Evolutionary conservation across 2,888 invertebrate genomes (phyloP).

Genomic region (Synanthedon myopaeformis): DNA sequence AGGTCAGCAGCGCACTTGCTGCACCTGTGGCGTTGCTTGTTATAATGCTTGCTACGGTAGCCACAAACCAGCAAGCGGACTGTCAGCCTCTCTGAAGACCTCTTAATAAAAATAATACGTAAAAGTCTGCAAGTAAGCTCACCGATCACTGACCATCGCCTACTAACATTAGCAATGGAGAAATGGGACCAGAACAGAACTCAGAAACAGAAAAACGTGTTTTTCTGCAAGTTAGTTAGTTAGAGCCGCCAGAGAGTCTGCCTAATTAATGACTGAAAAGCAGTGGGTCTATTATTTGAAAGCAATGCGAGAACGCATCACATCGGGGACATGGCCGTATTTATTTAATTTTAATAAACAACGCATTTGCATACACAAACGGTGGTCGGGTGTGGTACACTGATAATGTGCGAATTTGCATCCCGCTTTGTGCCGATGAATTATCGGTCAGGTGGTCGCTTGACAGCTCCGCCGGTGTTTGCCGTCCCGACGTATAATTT

Average conservation of each 20-base stretch:
- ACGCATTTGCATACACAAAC: constrained; percentile 52
- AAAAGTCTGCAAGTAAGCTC: too few species aligned
- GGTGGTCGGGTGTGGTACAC: constrained; percentile 34
- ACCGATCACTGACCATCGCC: too few species aligned
- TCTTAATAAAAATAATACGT: too few species aligned
- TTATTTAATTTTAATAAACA: constrained; percentile 67
- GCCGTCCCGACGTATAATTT: not conserved
- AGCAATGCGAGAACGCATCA: constrained; percentile 6
- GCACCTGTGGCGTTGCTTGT: too few species aligned
- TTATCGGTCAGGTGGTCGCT: constrained; percentile 42
- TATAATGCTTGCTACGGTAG: too few species aligned
- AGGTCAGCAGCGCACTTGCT: too few species aligned
- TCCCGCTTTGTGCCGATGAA: constrained; percentile 34
- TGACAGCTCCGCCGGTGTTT: constrained; percentile 15
- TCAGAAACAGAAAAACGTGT: too few species aligned
- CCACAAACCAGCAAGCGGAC: too few species aligned
- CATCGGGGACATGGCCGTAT: constrained; percentile 26
- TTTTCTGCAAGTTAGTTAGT: not conserved
- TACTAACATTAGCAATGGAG: too few species aligned
- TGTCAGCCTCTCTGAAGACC: too few species aligned
- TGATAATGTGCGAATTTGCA: constrained; percentile 58
- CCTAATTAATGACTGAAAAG: constrained; percentile 8
- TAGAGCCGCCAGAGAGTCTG: too few species aligned
- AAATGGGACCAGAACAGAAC: not conserved
- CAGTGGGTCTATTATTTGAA: too few species aligned